A percentile compares a stretch with the other conserved stretches of the same genome.
Evolutionary conservation across 2,888 invertebrate genomes (phyloP).

Genomic region (Amaurobius ferox): DNA sequence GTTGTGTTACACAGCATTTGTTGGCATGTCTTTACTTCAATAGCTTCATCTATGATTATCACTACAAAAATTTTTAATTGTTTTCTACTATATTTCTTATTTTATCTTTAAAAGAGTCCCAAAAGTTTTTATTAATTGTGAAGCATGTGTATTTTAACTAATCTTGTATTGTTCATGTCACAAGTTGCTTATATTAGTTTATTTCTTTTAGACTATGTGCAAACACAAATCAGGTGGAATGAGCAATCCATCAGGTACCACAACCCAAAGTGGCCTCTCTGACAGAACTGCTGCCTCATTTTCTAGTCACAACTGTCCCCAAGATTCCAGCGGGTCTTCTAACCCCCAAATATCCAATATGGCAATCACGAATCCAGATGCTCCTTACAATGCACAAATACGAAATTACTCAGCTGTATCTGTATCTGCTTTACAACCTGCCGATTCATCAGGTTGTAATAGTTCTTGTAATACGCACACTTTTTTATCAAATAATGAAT

Average conservation of each 20-base stretch:
- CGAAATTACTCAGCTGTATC: slow-evolving; percentile 3
- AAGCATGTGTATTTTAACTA: too few species aligned
- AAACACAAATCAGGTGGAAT: slow-evolving; percentile 73
- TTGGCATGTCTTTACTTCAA: too few species aligned
- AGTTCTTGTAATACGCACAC: slow-evolving; percentile 48
- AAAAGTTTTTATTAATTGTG: too few species aligned
- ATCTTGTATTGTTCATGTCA: too few species aligned
- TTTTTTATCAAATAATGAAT: slow-evolving; percentile 39
- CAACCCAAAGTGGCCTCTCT: slow-evolving; percentile 36
- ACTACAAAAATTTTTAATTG: too few species aligned
- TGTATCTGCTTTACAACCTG: background rate
- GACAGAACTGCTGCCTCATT: slow-evolving; percentile 61
- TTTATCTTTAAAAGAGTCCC: too few species aligned
- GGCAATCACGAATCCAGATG: slow-evolving; percentile 3
- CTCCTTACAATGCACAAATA: slow-evolving; percentile 15
- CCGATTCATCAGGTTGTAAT: slow-evolving; percentile 19
- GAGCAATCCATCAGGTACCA: slow-evolving; percentile 59
- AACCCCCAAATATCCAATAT: slow-evolving; percentile 24
- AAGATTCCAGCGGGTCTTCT: slow-evolving; percentile 23
- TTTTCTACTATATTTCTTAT: too few species aligned
- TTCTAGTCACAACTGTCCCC: slow-evolving; percentile 63
- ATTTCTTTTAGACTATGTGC: slow-evolving; percentile 66
- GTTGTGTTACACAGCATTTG: too few species aligned
- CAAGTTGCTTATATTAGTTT: background rate
- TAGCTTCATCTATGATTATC: too few species aligned